Conservation (phyloP, 2,888 invertebrate genomes). For the Drosophila quinaria region DNA sequence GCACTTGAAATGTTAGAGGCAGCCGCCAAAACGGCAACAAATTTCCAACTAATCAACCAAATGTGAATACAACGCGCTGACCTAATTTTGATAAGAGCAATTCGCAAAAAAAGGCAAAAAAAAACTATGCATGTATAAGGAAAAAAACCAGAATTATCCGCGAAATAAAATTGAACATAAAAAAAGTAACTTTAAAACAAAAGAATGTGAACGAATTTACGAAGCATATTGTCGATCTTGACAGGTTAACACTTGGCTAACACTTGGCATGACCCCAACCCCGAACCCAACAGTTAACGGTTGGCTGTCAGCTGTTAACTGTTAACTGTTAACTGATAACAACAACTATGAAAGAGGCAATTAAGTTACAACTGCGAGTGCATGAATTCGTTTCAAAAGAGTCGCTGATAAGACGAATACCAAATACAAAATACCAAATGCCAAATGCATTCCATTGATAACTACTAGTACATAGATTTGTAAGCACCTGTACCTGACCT, state of each 20-base stretch:
- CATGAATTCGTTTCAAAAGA: slow-evolving; percentile 9
- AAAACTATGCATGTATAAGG: slow-evolving; percentile 4
- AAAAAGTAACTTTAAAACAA: slow-evolving; percentile 4
- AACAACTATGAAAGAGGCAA: no score
- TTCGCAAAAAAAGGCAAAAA: slow-evolving; percentile 38
- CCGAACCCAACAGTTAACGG: background rate
- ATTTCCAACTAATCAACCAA: slow-evolving; percentile 52
- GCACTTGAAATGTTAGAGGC: slow-evolving; percentile 19
- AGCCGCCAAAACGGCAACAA: slow-evolving; percentile 14
- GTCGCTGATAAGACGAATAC: slow-evolving; percentile 8
- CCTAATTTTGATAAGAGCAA: slow-evolving; percentile 61
- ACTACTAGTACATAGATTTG: background rate
- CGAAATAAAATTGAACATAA: slow-evolving; percentile 3
- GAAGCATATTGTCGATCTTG: slow-evolving; percentile 34
- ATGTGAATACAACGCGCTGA: slow-evolving; percentile 46
- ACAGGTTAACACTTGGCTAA: slow-evolving; percentile 33
- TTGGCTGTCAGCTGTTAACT: no score
- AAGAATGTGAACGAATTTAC: slow-evolving; percentile 28
- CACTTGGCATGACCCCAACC: slow-evolving; percentile 32
- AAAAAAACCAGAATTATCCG: background rate
- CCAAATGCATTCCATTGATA: slow-evolving; percentile 20
- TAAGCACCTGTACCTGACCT: slow-evolving; percentile 10
- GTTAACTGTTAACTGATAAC: no score
- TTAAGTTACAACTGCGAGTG: background rate
- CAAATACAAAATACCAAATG: background rate